Base-by-base conservation (phyloP, 2,797 vertebrate genomes). In the Loris lydekkerianus region DNA sequence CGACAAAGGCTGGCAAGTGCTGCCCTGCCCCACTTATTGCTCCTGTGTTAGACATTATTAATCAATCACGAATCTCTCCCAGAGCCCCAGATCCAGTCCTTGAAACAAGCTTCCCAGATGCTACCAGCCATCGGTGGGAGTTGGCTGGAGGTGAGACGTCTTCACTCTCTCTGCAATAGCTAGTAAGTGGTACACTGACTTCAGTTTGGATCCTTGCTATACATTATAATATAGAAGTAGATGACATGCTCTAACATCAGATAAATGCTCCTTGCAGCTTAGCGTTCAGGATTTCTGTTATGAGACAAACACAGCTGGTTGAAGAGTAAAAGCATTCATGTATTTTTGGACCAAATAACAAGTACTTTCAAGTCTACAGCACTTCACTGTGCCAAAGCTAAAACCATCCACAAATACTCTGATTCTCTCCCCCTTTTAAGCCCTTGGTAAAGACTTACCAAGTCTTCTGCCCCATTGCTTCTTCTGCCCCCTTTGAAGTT, bases 151-250 rank as follows among this genome's bases (percentile, higher is more conserved):
- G 31, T 0, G 43, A 75, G 20, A 3, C 7, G 13, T 20, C 46
- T 4, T 29, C 23, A 72, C 13, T 23, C 15, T 49, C 13, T 25
- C 65, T 29, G 40, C 8, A 29, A 2, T 0, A 18, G 1, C 23
- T 1, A 6, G 65, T 0, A 10, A n/a, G 27, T 11, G 1, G 27
- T 15, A 40, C 10, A 0, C 17, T 0, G 67, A 43, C 23, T 10
- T 49, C 77, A 8, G 63, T 25, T 4, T 56, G 43, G 60, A 49
- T 43, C 86, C 31, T n/a, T 23, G 37, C 53, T 31, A 0, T 31
- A 0, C 0, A 0, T 17, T 29, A 7, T 0, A 27, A 43, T 37
- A 20, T 14, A 2, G 21, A 40, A 20, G 13, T 0, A 15, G 15
- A 37, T 0, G 7, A 58, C 15, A 9, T 31, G 21, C 2, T 21